phyloP scores from a whole-genome alignment of 2,888 invertebrate genomes.

The Epirrhoe alternata region DNA sequence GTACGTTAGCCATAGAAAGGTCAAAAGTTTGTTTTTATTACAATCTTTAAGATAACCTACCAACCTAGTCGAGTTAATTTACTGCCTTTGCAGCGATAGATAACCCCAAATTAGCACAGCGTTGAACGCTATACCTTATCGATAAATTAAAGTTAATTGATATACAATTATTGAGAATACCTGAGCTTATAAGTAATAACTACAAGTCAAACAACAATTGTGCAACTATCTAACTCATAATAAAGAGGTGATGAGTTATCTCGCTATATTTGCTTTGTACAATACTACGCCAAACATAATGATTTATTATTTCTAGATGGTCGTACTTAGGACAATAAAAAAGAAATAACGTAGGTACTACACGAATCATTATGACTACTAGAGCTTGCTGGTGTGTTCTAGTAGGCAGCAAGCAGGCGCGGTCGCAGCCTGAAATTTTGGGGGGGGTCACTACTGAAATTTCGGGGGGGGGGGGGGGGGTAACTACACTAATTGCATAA shows the following conservation, averaged over 20 bases:
- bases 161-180: conserved; percentile 7
- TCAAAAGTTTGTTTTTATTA: conserved; percentile 26
- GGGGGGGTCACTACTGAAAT: too few species aligned
- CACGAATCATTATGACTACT: too few species aligned
- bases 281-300: neutral
- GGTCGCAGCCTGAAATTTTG: too few species aligned
- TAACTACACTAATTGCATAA: too few species aligned
- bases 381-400: too few species aligned
- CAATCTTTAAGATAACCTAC: conserved; percentile 23
- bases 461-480: too few species aligned
- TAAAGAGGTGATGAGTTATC: neutral
- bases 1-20: conserved; percentile 17
- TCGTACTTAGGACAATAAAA: too few species aligned
- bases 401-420: too few species aligned
- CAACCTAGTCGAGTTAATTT: conserved; percentile 32
- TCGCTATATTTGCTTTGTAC: neutral
- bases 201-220: neutral
- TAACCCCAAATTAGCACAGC: conserved; percentile 47
- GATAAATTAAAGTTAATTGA: conserved; percentile 36
- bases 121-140: conserved; percentile 24
- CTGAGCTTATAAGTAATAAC: neutral
- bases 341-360: too few species aligned
- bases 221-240: neutral
- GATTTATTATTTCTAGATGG: neutral
- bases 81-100: conserved; percentile 31